Conservation (phyloP, 2,797 vertebrate species). For the Distichodus sexfasciatus region DNA sequence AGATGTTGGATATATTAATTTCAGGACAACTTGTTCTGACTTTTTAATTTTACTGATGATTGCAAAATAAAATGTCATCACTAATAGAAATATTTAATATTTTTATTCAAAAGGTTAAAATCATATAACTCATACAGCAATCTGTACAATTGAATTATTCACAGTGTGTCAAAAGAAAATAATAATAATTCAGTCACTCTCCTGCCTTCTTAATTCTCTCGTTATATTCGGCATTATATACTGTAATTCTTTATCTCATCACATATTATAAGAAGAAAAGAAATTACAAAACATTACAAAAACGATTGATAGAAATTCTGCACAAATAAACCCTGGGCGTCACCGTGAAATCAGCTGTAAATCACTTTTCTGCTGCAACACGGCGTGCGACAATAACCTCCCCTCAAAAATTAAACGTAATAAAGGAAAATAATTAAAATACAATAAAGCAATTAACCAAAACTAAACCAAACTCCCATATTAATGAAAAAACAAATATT, state of each 20-base stretch:
- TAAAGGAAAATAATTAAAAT: slow-evolving; percentile 6
- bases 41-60: not conserved
- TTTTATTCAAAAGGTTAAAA: slow-evolving; percentile 97
- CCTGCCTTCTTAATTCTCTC: slow-evolving; percentile 44
- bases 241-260: slow-evolving; percentile 88
- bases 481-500: slow-evolving; percentile 18
- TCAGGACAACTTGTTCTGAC: too few species aligned
- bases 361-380: slow-evolving; percentile 58
- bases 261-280: slow-evolving; percentile 93
- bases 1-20: too few species aligned
- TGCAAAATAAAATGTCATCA: slow-evolving; percentile 15
- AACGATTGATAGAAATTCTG: slow-evolving; percentile 98
- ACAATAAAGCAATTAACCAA: slow-evolving; percentile 59
- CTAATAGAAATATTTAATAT: slow-evolving; percentile 51
- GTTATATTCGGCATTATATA: slow-evolving; percentile 67
- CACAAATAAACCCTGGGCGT: slow-evolving; percentile 89
- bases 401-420: not conserved
- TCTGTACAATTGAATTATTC: slow-evolving; percentile 99
- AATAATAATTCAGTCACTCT: slow-evolving; percentile 85
- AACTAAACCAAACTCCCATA: slow-evolving; percentile 64
- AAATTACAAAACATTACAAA: slow-evolving; percentile 98
- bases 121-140: slow-evolving; percentile 98
- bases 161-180: slow-evolving; percentile 98
- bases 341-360: slow-evolving; percentile 69
- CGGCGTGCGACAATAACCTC: not conserved